Base-by-base conservation (phyloP, 2,888 invertebrate species). In the Malthinus seriepunctatus region DNA sequence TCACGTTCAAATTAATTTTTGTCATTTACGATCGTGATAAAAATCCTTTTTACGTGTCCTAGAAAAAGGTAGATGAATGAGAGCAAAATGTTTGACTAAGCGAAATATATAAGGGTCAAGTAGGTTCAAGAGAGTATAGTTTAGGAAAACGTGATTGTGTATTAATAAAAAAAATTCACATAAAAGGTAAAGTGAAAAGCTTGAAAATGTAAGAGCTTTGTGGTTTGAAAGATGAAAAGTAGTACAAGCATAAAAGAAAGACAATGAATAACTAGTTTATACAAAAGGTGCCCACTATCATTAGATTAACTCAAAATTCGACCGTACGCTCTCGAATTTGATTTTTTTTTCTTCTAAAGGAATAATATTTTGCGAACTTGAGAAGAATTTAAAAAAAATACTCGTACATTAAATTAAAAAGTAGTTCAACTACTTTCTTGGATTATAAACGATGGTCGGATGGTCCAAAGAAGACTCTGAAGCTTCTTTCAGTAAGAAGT, bases 341-440 rank as follows among this genome's bases (percentile, higher is more conserved):
- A 23, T 23, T 23, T 23, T 23, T 23, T 23, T 23, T 23, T 23
- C 23, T 23, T n/a, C n/a, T 2, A 23, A 23, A 23, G 5, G 23
- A 23, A 5, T 23, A 23, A 5, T 23, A 2, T 23, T 5, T 23
- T 5, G 23, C 23, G 23, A 23, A 5, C 23, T 23, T 2, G 23
- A 23, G 23, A 23, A 5, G 23, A 23, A 23, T 23, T 23, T 3
- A 23, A 23, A 23, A 54, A 33, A 37, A 51, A 45, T 45, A 53
- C n/a, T n/a, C n/a, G n/a, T n/a, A n/a, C n/a, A n/a, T n/a, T 34
- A 46, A 56, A 49, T 46, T 39, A 15, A 42, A 45, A 44, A 60
- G 49, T 52, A 51, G 48, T 33, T 48, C 59, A 55, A 52, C 65
- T 61, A 66, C 63, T 62, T 66, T 65, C 63, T 56, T 59, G 52